Conservation (phyloP, 2,888 invertebrate genomes). For the Drosophila mayaguana region DNA sequence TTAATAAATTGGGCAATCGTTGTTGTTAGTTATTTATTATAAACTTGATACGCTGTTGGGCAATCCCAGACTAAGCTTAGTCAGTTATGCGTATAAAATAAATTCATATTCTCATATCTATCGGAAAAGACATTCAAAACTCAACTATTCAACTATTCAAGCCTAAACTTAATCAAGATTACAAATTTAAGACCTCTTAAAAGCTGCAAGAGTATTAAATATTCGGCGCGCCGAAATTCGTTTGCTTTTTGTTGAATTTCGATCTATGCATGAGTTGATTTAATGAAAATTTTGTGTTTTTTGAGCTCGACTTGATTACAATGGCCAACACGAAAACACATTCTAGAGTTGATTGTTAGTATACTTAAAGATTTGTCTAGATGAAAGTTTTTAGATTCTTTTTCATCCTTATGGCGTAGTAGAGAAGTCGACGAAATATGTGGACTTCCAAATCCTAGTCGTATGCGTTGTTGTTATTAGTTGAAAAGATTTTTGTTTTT, state of each 20-base stretch:
- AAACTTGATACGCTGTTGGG: no score
- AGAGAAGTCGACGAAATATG: conserved; percentile 83
- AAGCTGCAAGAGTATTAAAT: conserved; percentile 40
- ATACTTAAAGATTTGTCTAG: conserved; percentile 85
- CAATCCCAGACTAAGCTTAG: no score
- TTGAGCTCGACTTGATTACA: conserved; percentile 41
- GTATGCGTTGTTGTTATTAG: conserved; percentile 68
- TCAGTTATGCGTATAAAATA: no score
- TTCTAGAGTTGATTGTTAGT: conserved; percentile 68
- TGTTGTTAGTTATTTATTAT: no score
- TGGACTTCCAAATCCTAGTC: conserved; percentile 85
- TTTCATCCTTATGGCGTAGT: conserved; percentile 84
- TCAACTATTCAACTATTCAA: background rate
- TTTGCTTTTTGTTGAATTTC: background rate
- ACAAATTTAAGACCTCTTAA: background rate
- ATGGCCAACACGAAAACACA: conserved; percentile 62
- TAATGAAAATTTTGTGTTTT: conserved; percentile 13
- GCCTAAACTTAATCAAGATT: background rate
- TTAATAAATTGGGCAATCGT: no score
- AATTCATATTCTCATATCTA: no score
- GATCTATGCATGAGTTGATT: conserved; percentile 15
- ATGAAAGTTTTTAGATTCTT: conserved; percentile 85
- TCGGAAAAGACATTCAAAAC: no score
- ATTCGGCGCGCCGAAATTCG: conserved; percentile 42
- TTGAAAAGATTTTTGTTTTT: conserved; percentile 15